A percentile compares a stretch with the other conserved stretches of the same genome.
Conservation (phyloP, 1,140 invertebrate species). For the Camponotus vicinus region DNA sequence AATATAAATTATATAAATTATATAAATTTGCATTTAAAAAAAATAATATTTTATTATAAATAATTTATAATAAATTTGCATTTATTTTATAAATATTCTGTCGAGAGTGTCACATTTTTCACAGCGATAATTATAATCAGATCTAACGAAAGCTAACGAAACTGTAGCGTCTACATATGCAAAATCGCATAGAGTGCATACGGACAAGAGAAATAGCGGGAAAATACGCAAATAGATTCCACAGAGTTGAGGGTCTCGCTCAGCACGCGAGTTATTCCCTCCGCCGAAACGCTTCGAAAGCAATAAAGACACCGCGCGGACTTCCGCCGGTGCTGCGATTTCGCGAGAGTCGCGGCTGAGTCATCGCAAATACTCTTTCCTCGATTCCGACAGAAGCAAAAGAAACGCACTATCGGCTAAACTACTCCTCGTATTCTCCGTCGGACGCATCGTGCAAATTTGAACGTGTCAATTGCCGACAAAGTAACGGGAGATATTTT, state of each 20-base stretch:
- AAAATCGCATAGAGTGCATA: constrained; percentile 28
- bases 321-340: constrained; percentile 41
- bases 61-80: background rate
- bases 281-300: constrained; percentile 43
- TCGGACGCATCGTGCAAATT: constrained; percentile 62
- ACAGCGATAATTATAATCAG: background rate
- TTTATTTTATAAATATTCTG: background rate
- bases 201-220: constrained; percentile 29
- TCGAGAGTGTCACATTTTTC: background rate
- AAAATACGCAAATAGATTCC: constrained; percentile 57
- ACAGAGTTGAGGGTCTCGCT: constrained; percentile 26
- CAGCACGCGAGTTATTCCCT: constrained; percentile 50
- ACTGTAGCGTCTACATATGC: background rate
- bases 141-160: background rate
- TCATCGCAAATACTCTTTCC: constrained; percentile 57
- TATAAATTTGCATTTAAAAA: background rate
- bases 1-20: background rate
- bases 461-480: constrained; percentile 73
- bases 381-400: constrained; percentile 65
- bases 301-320: constrained; percentile 53
- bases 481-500: constrained; percentile 74
- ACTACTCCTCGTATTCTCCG: constrained; percentile 71
- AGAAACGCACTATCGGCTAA: constrained; percentile 65
- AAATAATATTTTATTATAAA: background rate
- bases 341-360: constrained; percentile 49